Conservation (phyloP, 1,140 invertebrate species). For the Mylabris phalerata region DNA sequence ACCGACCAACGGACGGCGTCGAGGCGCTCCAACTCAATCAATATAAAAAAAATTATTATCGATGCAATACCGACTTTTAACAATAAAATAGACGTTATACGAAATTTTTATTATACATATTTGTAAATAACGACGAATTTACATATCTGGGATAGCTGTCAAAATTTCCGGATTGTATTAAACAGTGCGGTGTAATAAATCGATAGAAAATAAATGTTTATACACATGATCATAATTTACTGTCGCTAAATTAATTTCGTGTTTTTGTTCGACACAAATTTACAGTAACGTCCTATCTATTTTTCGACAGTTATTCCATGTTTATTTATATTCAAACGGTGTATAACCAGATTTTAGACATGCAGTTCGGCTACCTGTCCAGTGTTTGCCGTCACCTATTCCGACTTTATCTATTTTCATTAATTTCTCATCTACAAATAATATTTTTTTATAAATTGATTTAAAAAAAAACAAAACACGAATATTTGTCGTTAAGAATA, state of each 20-base stretch:
- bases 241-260: conserved; percentile 14
- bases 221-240: conserved; percentile 13
- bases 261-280: conserved; percentile 14
- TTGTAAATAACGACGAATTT: too few species aligned
- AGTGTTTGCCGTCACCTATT: conserved; percentile 14
- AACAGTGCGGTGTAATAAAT: too few species aligned
- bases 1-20: background rate
- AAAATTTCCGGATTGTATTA: too few species aligned
- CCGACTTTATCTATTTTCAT: conserved; percentile 13
- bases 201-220: background rate
- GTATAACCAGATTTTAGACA: conserved; percentile 13
- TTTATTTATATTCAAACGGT: conserved; percentile 12
- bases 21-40: background rate
- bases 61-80: too few species aligned
- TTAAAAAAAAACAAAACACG: too few species aligned
- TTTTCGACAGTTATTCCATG: conserved; percentile 18
- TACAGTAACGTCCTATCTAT: conserved; percentile 15
- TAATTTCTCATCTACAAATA: too few species aligned
- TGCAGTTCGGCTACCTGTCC: conserved; percentile 14
- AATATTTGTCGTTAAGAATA: too few species aligned
- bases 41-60: too few species aligned
- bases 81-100: too few species aligned
- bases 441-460: too few species aligned
- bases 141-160: too few species aligned
- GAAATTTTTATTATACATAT: too few species aligned